phyloP scores from a whole-genome alignment of 1,140 invertebrate species.

The Hydropsyche tenuis region DNA sequence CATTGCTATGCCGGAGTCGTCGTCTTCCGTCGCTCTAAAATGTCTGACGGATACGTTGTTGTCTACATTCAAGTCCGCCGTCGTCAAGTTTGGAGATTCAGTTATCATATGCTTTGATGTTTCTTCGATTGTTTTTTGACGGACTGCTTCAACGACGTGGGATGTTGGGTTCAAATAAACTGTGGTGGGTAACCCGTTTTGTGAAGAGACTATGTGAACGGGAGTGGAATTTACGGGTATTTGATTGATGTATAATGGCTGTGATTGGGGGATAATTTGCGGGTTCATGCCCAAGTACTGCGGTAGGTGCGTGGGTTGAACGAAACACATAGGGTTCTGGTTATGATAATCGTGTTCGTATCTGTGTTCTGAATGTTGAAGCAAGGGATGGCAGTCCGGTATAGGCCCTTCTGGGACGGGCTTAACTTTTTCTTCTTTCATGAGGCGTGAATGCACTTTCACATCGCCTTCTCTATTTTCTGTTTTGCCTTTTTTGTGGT shows the following conservation, averaged over 20 bases:
- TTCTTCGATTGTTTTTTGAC: conserved; percentile 4
- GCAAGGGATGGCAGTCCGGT: conserved; percentile 68
- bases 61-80: conserved; percentile 38
- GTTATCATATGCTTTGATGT: conserved; percentile 4
- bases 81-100: background rate
- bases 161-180: conserved; percentile 45
- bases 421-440: conserved; percentile 60
- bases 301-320: conserved; percentile 69
- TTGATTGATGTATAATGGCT: conserved; percentile 61
- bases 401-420: conserved; percentile 60
- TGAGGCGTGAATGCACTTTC: conserved; percentile 56
- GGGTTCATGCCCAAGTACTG: conserved; percentile 68
- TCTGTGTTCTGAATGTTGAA: conserved; percentile 78
- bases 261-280: conserved; percentile 55
- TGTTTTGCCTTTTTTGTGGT: conserved; percentile 53
- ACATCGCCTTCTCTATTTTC: conserved; percentile 58
- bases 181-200: conserved; percentile 44
- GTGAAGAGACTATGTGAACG: conserved; percentile 40
- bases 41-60: conserved; percentile 46
- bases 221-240: conserved; percentile 45
- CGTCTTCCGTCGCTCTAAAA: conserved; percentile 64
- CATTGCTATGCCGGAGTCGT: conserved; percentile 78
- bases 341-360: conserved; percentile 70
- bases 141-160: background rate
- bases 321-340: conserved; percentile 67